Evolutionary conservation across 2,888 invertebrate genomes (phyloP), one percentile per base, ranked within the genome.

Genomic region (Drosophila diplacantha): DNA sequence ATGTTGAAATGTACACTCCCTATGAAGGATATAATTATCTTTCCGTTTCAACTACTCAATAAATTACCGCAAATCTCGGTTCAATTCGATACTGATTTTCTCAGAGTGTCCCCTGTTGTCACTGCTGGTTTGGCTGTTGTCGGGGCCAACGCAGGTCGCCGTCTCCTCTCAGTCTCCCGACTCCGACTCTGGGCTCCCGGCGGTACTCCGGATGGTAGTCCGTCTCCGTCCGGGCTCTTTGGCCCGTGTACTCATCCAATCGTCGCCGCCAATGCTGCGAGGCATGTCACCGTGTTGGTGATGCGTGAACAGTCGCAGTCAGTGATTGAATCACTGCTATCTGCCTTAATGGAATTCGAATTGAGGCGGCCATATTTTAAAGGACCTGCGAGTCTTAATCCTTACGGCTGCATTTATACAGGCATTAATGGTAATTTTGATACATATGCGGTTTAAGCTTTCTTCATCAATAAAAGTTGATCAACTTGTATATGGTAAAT

Each of bases 101-200:
- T 58, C 18, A 20, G 5, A 44, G 58, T 58, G 58, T n/a, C 11
- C 2, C 9, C 16, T 5, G 29, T 37, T 55, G 56, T 52, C 41
- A 29, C 32, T 62, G 49, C 59, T 60, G 59, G 39, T 37, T 53
- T 49, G 64, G 59, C 41, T 44, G 52, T 44, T 59, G 57, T 61
- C 72, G 70, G 69, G 72, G 74, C 69, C 77, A 74, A 80, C 74
- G 51, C 62, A 72, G 69, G 80, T 79, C 69, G 72, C 44, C 66
- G 41, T 55, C 64, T 59, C 54, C 54, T 44, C 54, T 49, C 26
- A 3, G 18, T 35, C 54, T 54, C 49, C 22, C 18, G 32, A 16
- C 3, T 16, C 3, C 53, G 14, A 47, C 29, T 18, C 53, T 9
- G 43, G 20, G 16, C 24, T 29, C 46, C 35, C 51, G 18, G 3